Conservation (phyloP, 1,140 invertebrate genomes). For the Pogonognathellus flavescens region DNA sequence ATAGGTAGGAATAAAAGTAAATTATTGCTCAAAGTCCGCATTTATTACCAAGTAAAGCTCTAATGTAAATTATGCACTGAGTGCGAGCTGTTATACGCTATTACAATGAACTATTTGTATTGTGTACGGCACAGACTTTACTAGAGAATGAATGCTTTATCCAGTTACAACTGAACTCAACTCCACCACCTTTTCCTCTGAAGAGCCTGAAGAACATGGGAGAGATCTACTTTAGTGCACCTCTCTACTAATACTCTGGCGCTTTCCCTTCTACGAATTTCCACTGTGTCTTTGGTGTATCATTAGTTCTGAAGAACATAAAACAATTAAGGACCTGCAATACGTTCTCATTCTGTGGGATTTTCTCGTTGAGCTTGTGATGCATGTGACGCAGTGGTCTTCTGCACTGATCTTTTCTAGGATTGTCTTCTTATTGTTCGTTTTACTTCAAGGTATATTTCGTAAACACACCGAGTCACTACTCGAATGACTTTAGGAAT, state of each 20-base stretch:
- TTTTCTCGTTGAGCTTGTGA: conserved; percentile 34
- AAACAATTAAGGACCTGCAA: conserved; percentile 47
- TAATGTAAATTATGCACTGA: conserved; percentile 42
- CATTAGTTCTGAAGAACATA: conserved; percentile 44
- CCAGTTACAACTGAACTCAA: background rate
- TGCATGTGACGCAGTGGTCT: conserved; percentile 21
- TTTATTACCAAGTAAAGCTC: conserved; percentile 44
- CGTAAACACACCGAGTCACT: background rate
- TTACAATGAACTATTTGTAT: conserved; percentile 6
- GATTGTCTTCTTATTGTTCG: conserved; percentile 23
- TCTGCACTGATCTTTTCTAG: conserved; percentile 5
- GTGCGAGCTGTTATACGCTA: background rate
- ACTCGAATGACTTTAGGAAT: too few species aligned
- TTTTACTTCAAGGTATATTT: background rate
- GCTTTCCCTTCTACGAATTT: conserved; percentile 13
- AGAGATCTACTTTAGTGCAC: background rate
- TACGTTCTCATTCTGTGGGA: conserved; percentile 45
- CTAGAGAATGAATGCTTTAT: background rate
- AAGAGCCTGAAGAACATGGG: background rate
- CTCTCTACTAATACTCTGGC: background rate
- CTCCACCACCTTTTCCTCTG: too few species aligned
- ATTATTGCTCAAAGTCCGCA: conserved; percentile 41
- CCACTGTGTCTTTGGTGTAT: conserved; percentile 17
- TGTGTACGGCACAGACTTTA: background rate
- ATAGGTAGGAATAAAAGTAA: conserved; percentile 42